Base-by-base conservation (phyloP, 2,888 invertebrate genomes). In the Lydus trimaculatus region DNA sequence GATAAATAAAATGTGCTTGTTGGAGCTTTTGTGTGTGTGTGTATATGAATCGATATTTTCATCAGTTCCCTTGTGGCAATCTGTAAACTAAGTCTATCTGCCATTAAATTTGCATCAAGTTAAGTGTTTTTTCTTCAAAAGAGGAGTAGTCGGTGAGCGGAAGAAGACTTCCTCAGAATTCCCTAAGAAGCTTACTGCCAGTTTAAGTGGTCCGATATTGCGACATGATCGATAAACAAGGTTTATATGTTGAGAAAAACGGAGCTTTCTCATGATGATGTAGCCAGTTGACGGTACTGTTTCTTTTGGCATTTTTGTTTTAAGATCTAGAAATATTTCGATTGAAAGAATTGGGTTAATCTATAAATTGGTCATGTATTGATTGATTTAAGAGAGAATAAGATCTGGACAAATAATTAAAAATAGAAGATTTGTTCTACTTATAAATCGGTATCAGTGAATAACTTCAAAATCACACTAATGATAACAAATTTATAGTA, bases 61-160 rank as follows among this genome's bases (percentile, higher is more conserved):
- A 64, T 48, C 69, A 64, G 70, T 61, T 77, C 78, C 76, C 80
- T 68, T 58, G 78, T 67, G 79, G 78, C 77, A 77, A 76, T 79
- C 78, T 75, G 69, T 71, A 67, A 77, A 76, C 77, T 78, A 76
- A 78, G 75, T 80, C 80, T 81, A 80, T 81, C 81, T 83, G 81
- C 77, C 86, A 86, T 86, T 85, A 86, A 86, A 85, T 85, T 86
- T 86, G 85, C 86, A 86, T 85, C 81, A 81, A 84, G 83, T 84
- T 84, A 84, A 85, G 85, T 84, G 84, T 84, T 56, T 84, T 81
- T 79, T 78, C 76, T 76, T 81, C 79, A 81, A 82, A 36, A 82
- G 80, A 76, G 72, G 78, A 78, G 79, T 81, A 80, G 78, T 79
- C 79, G 77, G 80, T 78, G 79, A 79, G 77, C 79, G 81, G 80